phyloP scores from a whole-genome alignment of 2,888 invertebrate species.

The Dicyrtomina minuta region DNA sequence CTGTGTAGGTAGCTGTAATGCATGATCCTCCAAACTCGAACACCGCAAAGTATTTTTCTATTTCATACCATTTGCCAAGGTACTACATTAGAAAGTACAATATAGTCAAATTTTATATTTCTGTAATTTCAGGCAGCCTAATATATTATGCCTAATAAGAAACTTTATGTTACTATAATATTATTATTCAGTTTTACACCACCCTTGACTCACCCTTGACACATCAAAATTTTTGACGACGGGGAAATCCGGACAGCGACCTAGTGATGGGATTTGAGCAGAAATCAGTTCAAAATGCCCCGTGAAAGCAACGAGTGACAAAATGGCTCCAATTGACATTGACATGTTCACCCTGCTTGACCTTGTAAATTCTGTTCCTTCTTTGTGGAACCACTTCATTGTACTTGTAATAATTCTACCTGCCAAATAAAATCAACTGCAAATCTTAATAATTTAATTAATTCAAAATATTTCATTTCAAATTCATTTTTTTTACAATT shows the following conservation, averaged over 20 bases:
- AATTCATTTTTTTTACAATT: too few species aligned
- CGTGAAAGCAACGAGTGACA: too few species aligned
- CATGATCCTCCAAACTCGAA: constrained; percentile 75
- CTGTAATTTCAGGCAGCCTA: too few species aligned
- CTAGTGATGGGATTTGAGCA: constrained; percentile 24
- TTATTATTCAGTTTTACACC: too few species aligned
- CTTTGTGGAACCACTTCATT: too few species aligned
- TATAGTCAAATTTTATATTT: not conserved
- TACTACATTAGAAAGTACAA: constrained; percentile 60
- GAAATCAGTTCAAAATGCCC: not conserved
- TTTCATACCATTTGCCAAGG: constrained; percentile 76
- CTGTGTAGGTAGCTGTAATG: constrained; percentile 68
- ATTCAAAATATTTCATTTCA: too few species aligned
- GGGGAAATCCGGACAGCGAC: constrained; percentile 27
- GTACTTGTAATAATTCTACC: too few species aligned
- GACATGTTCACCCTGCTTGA: too few species aligned
- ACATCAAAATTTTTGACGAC: constrained; percentile 26
- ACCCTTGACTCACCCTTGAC: constrained; percentile 2
- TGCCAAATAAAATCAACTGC: too few species aligned
- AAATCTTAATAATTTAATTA: too few species aligned
- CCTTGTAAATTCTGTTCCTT: too few species aligned
- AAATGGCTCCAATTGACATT: too few species aligned
- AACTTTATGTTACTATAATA: not conserved
- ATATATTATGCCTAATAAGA: not conserved
- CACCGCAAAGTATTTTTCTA: constrained; percentile 72